Evolutionary conservation across 2,113 vertebrate genomes (phyloP).

Genomic region (Notarius lentiginosus): DNA sequence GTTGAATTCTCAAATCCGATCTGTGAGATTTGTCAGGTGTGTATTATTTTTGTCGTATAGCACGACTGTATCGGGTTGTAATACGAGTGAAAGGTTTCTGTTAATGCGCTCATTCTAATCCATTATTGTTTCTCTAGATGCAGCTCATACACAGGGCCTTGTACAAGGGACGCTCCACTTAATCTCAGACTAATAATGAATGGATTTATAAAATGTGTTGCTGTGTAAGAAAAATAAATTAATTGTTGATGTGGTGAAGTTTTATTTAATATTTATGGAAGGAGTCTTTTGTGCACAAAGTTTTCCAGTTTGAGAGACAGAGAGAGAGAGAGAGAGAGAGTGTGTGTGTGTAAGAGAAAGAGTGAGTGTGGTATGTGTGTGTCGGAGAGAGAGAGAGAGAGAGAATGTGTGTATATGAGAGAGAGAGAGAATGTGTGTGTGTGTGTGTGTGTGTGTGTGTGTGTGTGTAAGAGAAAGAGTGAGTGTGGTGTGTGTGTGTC

Average conservation of each 20-base stretch:
- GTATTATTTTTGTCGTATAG: neutral
- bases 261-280: neutral
- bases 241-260: neutral
- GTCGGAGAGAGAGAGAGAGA: neutral
- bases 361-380: no score
- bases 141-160: neutral
- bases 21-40: neutral
- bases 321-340: no score
- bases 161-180: neutral
- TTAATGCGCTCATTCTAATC: neutral
- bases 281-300: neutral
- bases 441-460: no score
- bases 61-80: neutral
- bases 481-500: no score
- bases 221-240: neutral
- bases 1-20: neutral
- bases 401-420: neutral
- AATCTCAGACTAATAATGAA: neutral
- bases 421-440: no score
- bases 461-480: no score
- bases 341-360: no score
- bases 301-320: no score
- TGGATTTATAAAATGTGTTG: neutral
- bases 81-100: neutral
- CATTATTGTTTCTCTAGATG: neutral